Percentiles rank a stretch among this genome's conserved stretches.
phyloP scores from a whole-genome alignment of 2,797 vertebrate genomes.

The Cetoscarus ocellatus region DNA sequence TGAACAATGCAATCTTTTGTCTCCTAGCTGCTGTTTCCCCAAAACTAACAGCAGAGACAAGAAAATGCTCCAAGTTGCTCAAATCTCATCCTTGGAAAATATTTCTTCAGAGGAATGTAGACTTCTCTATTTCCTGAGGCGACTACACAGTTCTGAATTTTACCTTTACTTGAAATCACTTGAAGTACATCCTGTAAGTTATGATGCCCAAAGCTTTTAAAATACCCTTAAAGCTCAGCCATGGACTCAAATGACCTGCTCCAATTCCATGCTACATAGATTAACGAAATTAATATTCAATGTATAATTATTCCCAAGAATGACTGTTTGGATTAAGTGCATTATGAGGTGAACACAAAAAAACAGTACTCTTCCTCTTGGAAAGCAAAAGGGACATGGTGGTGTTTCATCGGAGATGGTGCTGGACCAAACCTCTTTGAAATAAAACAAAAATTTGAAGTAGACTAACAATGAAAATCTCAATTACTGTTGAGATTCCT shows the following conservation, averaged over 20 bases:
- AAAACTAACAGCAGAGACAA: constrained; percentile 7
- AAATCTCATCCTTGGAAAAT: constrained; percentile 10
- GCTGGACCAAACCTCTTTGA: too few species aligned
- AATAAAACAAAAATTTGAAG: too few species aligned
- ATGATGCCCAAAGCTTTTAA: not conserved
- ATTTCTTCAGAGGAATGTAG: not conserved
- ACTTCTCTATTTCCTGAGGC: constrained; percentile 8
- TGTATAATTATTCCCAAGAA: too few species aligned
- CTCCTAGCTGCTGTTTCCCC: constrained; percentile 36
- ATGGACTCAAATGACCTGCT: not conserved
- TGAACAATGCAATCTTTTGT: not conserved
- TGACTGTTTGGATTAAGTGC: too few species aligned
- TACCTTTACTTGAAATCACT: not conserved
- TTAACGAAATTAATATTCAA: too few species aligned
- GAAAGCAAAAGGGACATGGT: too few species aligned
- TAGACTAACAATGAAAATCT: too few species aligned
- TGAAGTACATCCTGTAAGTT: not conserved
- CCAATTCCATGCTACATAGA: not conserved
- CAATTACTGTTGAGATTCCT: too few species aligned
- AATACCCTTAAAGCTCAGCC: not conserved
- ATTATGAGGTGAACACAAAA: too few species aligned
- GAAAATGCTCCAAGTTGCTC: constrained; percentile 1
- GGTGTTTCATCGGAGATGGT: too few species aligned
- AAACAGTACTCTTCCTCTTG: too few species aligned
- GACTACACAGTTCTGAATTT: not conserved